These are phyloP conservation scores for Julus scandinavius DNA, from an alignment of 2,888 invertebrate genomes.

Conservation along the genomic window DNA sequence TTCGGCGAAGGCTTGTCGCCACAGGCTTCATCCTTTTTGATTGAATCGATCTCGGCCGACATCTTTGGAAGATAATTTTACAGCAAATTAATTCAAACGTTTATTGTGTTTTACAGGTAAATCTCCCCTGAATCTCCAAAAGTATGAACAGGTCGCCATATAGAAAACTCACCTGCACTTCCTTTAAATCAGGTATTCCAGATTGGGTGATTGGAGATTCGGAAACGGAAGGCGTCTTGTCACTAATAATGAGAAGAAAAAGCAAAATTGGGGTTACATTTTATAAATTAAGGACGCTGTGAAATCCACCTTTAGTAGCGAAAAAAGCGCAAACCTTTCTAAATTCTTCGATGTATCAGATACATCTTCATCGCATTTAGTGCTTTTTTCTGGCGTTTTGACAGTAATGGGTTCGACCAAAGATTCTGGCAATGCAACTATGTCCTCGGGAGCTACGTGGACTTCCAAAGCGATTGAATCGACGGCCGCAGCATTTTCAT, in stretches of 20 bases:
- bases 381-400: background rate
- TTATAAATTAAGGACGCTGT: too few species aligned
- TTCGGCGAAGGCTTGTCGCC: background rate
- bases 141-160: background rate
- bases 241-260: background rate
- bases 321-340: background rate
- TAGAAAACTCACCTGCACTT: background rate
- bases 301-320: background rate
- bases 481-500: background rate
- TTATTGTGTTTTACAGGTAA: too few species aligned
- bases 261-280: too few species aligned
- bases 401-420: background rate
- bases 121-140: too few species aligned
- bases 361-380: background rate
- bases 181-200: background rate
- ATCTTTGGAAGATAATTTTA: background rate
- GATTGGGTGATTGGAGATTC: background rate
- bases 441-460: background rate
- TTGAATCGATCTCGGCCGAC: background rate
- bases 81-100: background rate
- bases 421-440: background rate
- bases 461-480: background rate
- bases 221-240: background rate
- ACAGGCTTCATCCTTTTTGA: background rate
- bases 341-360: background rate